Evolutionary conservation across 2,888 invertebrate genomes (phyloP), one percentile per base, ranked within the genome.

Genomic region (Galeopsomyia nigrocyanea): DNA sequence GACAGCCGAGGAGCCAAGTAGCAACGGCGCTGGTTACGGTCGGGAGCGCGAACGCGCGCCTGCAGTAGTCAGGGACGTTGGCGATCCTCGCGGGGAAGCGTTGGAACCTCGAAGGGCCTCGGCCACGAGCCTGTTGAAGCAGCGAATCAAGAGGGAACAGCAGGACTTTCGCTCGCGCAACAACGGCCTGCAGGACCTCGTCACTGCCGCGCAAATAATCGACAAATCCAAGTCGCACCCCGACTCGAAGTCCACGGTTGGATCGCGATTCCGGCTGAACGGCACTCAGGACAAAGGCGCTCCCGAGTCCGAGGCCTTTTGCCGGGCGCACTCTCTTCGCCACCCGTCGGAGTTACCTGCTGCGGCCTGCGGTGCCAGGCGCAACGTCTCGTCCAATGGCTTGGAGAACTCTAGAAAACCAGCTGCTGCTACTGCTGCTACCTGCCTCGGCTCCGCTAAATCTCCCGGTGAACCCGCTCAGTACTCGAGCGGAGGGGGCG

Each of bases 141-240:
- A 82, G 17, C 79, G 81, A 7, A 10, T 78, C 5, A 78, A 81
- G 67, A 80, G 79, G 46, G 78, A 82, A 10, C 71, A 78, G 0
- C 71, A 81, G 0, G 77, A 78, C 3, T 76, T 79, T 3, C 81
- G 80, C 57, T 79, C 75, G 21, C 77, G 78, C n/a, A 85, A 84
- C 69, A 85, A 85, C 61, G 85, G 85, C 0, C 63, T 85, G 22
- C 85, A 85, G 68, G 82, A 83, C 57, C 75, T 78, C 0, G 78
- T 78, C 0, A 76, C 71, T 0, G 72, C 83, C 6, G 76, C 76
- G 0, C 19, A 55, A 26, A 70, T 74, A n/a, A 47, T 68, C 13
- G 53, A 69, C 47, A 72, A 58, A n/a, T 58, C 14, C 26, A 1
- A 5, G 14, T 10, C 7, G 17, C n/a, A 17, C 13, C 16, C 53